Evolutionary conservation across 2,888 invertebrate species (phyloP).

Genomic region (Amphipyra tragopoginis): DNA sequence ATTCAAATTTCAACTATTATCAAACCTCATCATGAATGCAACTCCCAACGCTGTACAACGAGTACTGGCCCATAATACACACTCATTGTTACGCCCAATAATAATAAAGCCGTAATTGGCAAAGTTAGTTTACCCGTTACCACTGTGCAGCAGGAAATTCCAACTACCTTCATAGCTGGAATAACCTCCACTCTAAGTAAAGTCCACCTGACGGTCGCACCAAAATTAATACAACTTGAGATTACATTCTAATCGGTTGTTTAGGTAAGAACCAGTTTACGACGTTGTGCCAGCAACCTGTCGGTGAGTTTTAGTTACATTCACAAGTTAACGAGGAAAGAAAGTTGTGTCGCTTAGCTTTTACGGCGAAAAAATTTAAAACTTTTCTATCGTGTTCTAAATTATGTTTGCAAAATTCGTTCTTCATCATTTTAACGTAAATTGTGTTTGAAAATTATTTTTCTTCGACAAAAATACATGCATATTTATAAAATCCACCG

Average conservation of each 20-base stretch:
- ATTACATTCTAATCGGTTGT: slow-evolving; percentile 47
- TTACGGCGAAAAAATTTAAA: slow-evolving; percentile 28
- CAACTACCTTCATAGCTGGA: slow-evolving; percentile 3
- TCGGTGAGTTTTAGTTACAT: slow-evolving; percentile 27
- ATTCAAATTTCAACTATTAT: background rate
- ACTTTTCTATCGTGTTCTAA: slow-evolving; percentile 20
- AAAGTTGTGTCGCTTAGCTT: slow-evolving; percentile 27
- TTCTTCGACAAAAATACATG: too few relatives aligned
- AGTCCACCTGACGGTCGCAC: slow-evolving; percentile 17
- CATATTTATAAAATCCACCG: too few relatives aligned
- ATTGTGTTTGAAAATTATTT: too few relatives aligned
- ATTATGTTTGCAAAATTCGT: slow-evolving; percentile 22
- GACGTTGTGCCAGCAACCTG: slow-evolving; percentile 19
- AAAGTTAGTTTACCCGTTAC: slow-evolving; percentile 44
- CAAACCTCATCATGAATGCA: slow-evolving; percentile 29
- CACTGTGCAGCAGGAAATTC: slow-evolving; percentile 33
- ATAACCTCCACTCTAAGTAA: slow-evolving; percentile 7
- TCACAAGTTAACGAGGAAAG: slow-evolving; percentile 25
- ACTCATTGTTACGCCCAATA: slow-evolving; percentile 37
- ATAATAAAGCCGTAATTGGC: slow-evolving; percentile 49
- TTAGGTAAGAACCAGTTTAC: slow-evolving; percentile 26
- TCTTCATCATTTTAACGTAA: slow-evolving; percentile 19
- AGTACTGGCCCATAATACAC: slow-evolving; percentile 24
- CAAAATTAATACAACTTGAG: slow-evolving; percentile 56
- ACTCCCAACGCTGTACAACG: slow-evolving; percentile 7